Evolutionary conservation across 2,797 vertebrate genomes (phyloP).

Genomic region (Chloroceryle inda): DNA sequence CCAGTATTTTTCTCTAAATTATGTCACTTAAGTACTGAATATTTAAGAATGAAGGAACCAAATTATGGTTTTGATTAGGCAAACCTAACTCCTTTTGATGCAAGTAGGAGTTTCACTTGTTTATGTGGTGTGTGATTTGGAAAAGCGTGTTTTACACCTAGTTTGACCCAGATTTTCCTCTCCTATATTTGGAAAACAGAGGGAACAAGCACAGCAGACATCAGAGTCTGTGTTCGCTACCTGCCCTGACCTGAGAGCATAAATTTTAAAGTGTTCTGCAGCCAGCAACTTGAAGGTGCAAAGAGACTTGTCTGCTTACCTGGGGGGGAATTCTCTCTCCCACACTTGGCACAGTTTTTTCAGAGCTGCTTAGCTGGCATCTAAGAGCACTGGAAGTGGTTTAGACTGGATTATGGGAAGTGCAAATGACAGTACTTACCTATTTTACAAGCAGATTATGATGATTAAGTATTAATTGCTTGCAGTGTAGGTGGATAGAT

Average conservation of each 20-base stretch:
- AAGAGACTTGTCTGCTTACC: not conserved
- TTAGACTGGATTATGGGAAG: not conserved
- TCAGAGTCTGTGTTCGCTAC: not conserved
- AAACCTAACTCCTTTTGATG: not conserved
- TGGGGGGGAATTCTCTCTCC: not conserved
- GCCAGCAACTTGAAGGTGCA: not conserved
- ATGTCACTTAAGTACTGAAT: not conserved
- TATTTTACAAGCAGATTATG: conserved; percentile 17
- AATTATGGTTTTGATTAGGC: not conserved
- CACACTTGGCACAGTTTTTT: not conserved
- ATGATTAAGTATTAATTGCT: conserved; percentile 19
- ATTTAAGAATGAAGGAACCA: not conserved
- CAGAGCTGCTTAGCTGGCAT: not conserved
- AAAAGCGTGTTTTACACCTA: not conserved
- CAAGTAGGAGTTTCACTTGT: not conserved
- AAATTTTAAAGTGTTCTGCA: not conserved
- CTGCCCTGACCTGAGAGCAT: not conserved
- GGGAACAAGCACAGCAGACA: not conserved
- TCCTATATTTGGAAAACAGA: not conserved
- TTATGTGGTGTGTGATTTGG: not conserved
- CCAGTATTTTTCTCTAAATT: conserved; percentile 42
- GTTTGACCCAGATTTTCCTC: conserved; percentile 3
- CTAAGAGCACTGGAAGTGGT: not conserved
- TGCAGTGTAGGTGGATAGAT: not conserved
- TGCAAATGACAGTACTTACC: not conserved